Evolutionary conservation across 53 echinoderm and acorn worm species (phyloP).

Genomic region (Hippasteria phrygiana): DNA sequence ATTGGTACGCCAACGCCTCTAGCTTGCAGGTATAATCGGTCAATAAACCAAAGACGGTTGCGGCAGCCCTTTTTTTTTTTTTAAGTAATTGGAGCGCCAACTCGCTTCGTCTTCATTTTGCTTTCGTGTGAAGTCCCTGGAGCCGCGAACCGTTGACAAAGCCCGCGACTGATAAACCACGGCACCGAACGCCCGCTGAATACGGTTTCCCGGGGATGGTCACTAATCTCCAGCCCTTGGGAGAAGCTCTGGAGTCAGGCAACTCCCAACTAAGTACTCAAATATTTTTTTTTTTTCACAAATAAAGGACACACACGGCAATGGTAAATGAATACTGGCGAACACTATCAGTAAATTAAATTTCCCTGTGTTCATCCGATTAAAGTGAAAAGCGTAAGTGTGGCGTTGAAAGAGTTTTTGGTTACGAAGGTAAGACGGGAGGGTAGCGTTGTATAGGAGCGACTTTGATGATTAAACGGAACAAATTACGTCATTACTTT

Average conservation of each 20-base stretch:
- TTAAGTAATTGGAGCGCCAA: constrained; percentile 26
- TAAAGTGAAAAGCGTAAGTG: constrained; percentile 50
- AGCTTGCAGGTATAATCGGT: too few species aligned
- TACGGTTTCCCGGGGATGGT: constrained; percentile 34
- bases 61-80: not conserved
- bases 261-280: constrained; percentile 9
- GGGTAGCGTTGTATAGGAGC: too few species aligned
- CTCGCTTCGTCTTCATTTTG: constrained; percentile 21
- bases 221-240: constrained; percentile 33
- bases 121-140: constrained; percentile 24
- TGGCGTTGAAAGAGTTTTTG: constrained; percentile 11
- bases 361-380: constrained; percentile 51
- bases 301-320: constrained; percentile 10
- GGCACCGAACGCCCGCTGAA: constrained; percentile 37
- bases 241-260: constrained; percentile 17
- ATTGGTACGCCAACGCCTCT: too few species aligned
- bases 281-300: not conserved
- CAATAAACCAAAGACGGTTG: too few species aligned
- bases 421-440: constrained; percentile 11
- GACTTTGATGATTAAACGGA: too few species aligned
- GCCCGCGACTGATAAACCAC: constrained; percentile 18
- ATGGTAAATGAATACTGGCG: constrained; percentile 47
- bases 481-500: too few species aligned
- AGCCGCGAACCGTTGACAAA: constrained; percentile 37
- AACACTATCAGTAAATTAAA: constrained; percentile 55